Evolutionary conservation across 2,113 vertebrate species (phyloP).

Genomic region (Crotalus horridus): DNA sequence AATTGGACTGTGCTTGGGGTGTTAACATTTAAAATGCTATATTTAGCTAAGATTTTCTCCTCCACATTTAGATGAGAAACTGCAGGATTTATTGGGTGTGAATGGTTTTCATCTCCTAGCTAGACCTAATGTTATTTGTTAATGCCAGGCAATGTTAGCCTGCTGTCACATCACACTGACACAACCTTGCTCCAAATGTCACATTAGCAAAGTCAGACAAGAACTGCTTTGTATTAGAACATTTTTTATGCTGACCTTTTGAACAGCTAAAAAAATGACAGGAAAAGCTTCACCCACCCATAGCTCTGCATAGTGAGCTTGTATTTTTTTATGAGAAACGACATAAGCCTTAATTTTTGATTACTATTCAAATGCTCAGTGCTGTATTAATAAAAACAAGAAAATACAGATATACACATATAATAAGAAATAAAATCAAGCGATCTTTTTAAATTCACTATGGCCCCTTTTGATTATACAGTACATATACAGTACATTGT

Average conservation of each 20-base stretch:
- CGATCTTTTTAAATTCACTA: not conserved
- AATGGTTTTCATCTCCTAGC: conserved; percentile 25
- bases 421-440: conserved; percentile 5
- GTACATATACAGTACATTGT: not conserved
- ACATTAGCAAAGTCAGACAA: conserved; percentile 63
- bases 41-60: conserved; percentile 19
- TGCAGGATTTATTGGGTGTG: conserved; percentile 14
- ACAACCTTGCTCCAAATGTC: conserved; percentile 66
- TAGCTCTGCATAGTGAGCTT: not conserved
- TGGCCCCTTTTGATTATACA: not conserved
- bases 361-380: not conserved
- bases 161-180: conserved; percentile 57
- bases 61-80: conserved; percentile 11
- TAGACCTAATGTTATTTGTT: conserved; percentile 37
- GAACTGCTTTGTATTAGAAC: conserved; percentile 55
- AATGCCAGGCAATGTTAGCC: conserved; percentile 21
- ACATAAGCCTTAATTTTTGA: not conserved
- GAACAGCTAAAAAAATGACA: conserved; percentile 39
- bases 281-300: conserved; percentile 18
- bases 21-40: not conserved
- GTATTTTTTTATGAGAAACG: conserved; percentile 43
- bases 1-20: not conserved
- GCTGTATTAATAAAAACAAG: not conserved
- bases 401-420: not conserved
- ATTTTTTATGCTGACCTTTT: conserved; percentile 57